phyloP scores from a whole-genome alignment of 2,113 vertebrate genomes.

The Petrocephalus zakoni region DNA sequence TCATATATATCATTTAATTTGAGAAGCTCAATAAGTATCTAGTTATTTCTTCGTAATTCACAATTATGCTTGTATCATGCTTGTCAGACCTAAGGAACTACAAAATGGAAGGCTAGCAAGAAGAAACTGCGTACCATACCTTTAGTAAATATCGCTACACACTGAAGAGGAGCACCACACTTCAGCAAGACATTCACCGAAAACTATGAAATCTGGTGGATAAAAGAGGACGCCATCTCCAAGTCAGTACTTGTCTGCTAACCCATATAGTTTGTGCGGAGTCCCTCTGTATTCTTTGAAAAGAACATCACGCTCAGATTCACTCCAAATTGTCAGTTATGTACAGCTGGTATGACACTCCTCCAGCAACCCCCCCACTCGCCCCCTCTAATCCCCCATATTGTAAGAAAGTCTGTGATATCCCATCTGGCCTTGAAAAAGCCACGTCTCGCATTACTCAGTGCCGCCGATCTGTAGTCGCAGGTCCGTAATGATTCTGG shows the following conservation, averaged over 20 bases:
- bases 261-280: not conserved
- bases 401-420: conserved; percentile 7
- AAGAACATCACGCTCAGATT: not conserved
- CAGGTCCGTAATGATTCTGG: not conserved
- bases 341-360: not conserved
- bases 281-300: not conserved
- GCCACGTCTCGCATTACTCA: not conserved
- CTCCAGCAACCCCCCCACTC: not conserved
- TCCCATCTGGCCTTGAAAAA: not conserved
- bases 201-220: not conserved
- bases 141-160: not conserved
- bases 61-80: not conserved
- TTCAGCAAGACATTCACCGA: not conserved
- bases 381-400: not conserved
- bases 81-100: not conserved
- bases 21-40: not conserved
- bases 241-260: not conserved
- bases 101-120: not conserved
- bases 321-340: not conserved
- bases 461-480: not conserved
- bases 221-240: not conserved
- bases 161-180: not conserved
- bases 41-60: conserved; percentile 7
- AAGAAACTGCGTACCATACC: not conserved
- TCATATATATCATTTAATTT: not conserved